Percentiles rank a stretch among this genome's conserved stretches.
These are phyloP conservation scores for Scartelaos histophorus DNA, from an alignment of 2,113 vertebrate genomes.

Conservation along the genomic window DNA sequence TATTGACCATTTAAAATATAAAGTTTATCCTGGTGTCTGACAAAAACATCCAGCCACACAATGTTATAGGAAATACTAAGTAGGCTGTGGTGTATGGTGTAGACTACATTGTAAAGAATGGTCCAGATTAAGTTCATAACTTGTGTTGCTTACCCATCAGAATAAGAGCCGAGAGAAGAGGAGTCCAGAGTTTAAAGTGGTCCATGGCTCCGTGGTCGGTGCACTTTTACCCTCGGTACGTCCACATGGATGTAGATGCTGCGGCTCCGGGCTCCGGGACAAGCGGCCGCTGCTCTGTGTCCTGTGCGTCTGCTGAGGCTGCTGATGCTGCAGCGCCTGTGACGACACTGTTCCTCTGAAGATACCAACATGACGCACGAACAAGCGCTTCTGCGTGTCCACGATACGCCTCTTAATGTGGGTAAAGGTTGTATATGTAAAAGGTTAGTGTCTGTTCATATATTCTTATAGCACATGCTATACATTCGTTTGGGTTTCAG, in stretches of 20 bases:
- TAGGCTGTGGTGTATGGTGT: neutral
- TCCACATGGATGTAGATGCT: slow-evolving; percentile 35
- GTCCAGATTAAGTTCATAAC: neutral
- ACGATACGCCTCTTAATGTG: neutral
- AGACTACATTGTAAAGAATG: neutral
- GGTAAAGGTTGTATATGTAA: neutral
- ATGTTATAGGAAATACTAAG: neutral
- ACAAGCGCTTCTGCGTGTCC: neutral
- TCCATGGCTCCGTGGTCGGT: slow-evolving; percentile 68
- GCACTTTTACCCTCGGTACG: slow-evolving; percentile 40
- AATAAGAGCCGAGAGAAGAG: slow-evolving; percentile 56
- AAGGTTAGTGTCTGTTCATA: neutral
- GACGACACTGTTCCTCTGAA: slow-evolving; percentile 28
- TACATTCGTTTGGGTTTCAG: neutral
- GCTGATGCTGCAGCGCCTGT: slow-evolving; percentile 72
- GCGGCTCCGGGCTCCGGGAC: neutral
- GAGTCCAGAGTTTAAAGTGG: slow-evolving; percentile 42
- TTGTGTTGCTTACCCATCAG: slow-evolving; percentile 69
- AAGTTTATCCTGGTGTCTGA: neutral
- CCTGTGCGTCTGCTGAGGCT: slow-evolving; percentile 44
- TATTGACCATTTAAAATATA: no score
- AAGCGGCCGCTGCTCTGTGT: slow-evolving; percentile 54
- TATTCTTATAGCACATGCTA: neutral
- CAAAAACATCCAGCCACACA: neutral
- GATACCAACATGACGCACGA: slow-evolving; percentile 14